A percentile compares a stretch with the other conserved stretches of the same genome.
Evolutionary conservation across 2,113 vertebrate species (phyloP).

Genomic region (Kryptolebias marmoratus): DNA sequence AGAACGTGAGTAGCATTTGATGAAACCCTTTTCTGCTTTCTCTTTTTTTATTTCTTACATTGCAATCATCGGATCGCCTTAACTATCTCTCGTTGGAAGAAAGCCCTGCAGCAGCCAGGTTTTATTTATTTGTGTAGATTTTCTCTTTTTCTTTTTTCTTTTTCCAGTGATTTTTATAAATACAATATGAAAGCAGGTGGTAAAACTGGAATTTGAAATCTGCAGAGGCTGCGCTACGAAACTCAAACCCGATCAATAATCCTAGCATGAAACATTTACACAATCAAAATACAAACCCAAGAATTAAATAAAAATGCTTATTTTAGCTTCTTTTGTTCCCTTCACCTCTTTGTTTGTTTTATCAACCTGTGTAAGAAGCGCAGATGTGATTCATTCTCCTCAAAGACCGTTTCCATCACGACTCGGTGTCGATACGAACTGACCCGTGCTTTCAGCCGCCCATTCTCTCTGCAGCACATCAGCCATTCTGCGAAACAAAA

Average conservation of each 20-base stretch:
- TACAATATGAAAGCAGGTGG: conserved; percentile 22
- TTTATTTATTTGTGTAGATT: conserved; percentile 31
- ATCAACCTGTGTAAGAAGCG: background rate
- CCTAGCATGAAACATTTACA: conserved; percentile 42
- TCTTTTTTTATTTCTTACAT: background rate
- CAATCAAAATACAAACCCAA: conserved; percentile 17
- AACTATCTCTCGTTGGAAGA: background rate
- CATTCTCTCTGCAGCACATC: conserved; percentile 6
- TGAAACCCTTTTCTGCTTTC: background rate
- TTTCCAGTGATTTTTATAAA: conserved; percentile 6
- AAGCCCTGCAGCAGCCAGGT: background rate
- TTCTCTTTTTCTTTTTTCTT: background rate
- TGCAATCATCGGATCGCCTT: background rate
- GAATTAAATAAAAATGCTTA: background rate
- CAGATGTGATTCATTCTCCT: conserved; percentile 36
- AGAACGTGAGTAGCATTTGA: conserved; percentile 88
- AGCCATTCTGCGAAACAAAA: conserved; percentile 50
- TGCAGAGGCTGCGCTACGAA: conserved; percentile 8
- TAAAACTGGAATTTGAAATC: conserved; percentile 32
- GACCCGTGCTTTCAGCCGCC: conserved; percentile 12
- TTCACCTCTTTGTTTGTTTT: conserved; percentile 1
- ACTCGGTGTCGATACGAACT: background rate
- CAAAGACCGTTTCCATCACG: conserved; percentile 23
- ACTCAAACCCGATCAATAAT: conserved; percentile 43
- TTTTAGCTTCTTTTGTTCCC: background rate